phyloP scores from a whole-genome alignment of 2,113 vertebrate genomes.

The Marmota monax region DNA sequence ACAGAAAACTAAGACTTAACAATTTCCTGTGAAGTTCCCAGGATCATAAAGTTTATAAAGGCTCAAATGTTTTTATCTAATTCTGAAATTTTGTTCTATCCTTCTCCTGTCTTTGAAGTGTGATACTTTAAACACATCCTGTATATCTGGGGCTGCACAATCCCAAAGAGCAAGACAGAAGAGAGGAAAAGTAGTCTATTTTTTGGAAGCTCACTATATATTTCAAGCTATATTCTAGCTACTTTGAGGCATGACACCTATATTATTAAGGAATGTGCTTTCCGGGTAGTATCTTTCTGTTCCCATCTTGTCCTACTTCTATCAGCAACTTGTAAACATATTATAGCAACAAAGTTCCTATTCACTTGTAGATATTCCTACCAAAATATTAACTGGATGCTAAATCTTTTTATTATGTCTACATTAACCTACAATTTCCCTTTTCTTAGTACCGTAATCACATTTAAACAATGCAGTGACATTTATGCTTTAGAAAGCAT shows the following conservation, averaged over 20 bases:
- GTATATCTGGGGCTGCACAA: not conserved
- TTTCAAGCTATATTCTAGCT: not conserved
- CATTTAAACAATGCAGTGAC: not conserved
- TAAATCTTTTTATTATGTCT: constrained; percentile 13
- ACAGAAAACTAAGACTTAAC: not conserved
- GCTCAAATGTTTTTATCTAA: not conserved
- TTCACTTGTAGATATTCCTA: not conserved
- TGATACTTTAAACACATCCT: not conserved
- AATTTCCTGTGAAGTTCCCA: not conserved
- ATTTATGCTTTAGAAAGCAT: constrained; percentile 44
- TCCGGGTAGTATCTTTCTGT: not conserved
- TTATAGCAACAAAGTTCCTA: not conserved
- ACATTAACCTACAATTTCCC: not conserved
- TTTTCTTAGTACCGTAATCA: not conserved
- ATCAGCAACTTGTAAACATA: not conserved
- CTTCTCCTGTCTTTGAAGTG: not conserved
- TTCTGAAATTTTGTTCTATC: constrained; percentile 1
- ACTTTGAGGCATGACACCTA: not conserved
- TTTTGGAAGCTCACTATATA: not conserved
- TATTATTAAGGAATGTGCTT: not conserved
- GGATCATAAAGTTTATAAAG: not conserved
- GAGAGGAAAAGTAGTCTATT: not conserved
- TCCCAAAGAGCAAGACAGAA: not conserved
- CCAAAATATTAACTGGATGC: not conserved
- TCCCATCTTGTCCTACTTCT: not conserved